Evolutionary conservation across 2,113 vertebrate species (phyloP), one percentile per base, ranked within the genome.

Genomic region (Aphelocoma coerulescens): DNA sequence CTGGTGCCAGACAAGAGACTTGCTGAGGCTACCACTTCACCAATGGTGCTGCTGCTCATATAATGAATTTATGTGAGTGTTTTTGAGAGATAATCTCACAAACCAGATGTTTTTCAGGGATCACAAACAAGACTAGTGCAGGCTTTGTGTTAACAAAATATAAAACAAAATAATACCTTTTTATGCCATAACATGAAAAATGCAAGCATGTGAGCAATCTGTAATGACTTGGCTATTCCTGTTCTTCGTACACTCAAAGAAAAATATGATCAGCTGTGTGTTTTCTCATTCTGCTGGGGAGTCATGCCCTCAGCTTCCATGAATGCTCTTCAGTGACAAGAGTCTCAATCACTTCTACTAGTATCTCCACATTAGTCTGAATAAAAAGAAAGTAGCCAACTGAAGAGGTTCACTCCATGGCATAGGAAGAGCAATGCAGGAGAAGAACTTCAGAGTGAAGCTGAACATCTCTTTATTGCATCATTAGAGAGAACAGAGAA

Each of bases 281-380:
- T 92, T 93, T 82, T 96, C 87, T 96, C 89, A 84, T 94, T 95
- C 86, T 96, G 85, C 72, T 88, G 66, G 33, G 82, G 71, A 91
- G 88, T 96, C 88, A 85, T 83, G 73, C 93, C 95, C 90, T 97
- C 88, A 94, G 86, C 95, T 96, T 94, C 90, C 79, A 81, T 68
- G 87, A 97, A 96, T 46, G 73, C 94, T 95, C 93, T 95, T 97
- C 88, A 96, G 51, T 27, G 13, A 91, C 88, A 96, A 97, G 87
- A 81, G 71, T 95, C 77, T 97, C 96, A 95, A 79, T 74, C 82
- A 92, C 95, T 96, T 93, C 96, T 66, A 75, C 66, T 72, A 77
- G 72, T 76, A 57, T 79, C 92, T 96, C 88, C 61, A 14, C 33
- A 96, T 95, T 93, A 96, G 63, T 71, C 44, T 88, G 94, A 97